phyloP scores from a whole-genome alignment of 2,888 invertebrate species.

The Pseudoips prasinana region DNA sequence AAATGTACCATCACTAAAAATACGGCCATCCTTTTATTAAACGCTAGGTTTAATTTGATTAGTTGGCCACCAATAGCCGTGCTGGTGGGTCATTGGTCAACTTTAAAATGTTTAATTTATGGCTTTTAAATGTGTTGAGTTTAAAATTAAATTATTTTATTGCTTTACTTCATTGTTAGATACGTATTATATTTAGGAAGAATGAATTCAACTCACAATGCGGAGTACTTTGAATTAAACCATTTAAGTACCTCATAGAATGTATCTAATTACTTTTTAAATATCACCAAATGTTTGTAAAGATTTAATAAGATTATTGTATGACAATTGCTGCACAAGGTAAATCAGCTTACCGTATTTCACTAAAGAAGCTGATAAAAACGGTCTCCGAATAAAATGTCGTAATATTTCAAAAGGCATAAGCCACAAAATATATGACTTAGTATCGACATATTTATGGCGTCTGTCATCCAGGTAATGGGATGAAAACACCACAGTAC shows the following conservation, averaged over 20 bases:
- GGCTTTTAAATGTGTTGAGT: slow-evolving; percentile 60
- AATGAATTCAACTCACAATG: no score
- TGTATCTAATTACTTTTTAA: no score
- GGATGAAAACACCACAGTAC: slow-evolving; percentile 73
- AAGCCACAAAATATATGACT: slow-evolving; percentile 59
- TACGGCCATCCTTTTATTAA: slow-evolving; percentile 54
- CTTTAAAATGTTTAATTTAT: slow-evolving; percentile 68
- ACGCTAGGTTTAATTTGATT: slow-evolving; percentile 70
- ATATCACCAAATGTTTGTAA: no score
- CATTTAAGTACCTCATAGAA: no score
- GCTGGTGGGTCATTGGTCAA: slow-evolving; percentile 56
- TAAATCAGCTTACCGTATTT: no score
- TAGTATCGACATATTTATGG: slow-evolving; percentile 74
- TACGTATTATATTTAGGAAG: no score
- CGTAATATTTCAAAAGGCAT: slow-evolving; percentile 43
- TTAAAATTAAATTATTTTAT: slow-evolving; percentile 54
- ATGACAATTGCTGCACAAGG: no score
- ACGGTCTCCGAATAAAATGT: slow-evolving; percentile 30
- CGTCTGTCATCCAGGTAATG: slow-evolving; percentile 76
- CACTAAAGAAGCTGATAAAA: no score
- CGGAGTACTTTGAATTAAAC: no score
- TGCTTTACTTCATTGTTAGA: slow-evolving; percentile 5
- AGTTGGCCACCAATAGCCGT: slow-evolving; percentile 49
- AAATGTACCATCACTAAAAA: slow-evolving; percentile 48
- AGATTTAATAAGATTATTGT: no score